These are phyloP conservation scores for Coturnix japonica DNA, from an alignment of 2,113 vertebrate genomes.

Conservation along the genomic window DNA sequence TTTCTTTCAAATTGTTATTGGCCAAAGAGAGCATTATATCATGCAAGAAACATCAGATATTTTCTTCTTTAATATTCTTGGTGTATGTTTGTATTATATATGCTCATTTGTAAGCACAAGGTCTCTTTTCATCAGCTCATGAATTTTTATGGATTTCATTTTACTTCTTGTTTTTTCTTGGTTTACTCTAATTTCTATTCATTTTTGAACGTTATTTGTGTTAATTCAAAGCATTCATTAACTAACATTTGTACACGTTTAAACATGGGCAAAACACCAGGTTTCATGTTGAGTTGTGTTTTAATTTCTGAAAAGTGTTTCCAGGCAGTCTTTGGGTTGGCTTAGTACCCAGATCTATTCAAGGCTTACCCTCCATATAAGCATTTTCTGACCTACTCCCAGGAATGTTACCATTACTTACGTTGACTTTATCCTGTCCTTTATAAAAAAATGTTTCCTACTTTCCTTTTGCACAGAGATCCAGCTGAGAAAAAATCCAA, in stretches of 20 bases:
- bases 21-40: neutral
- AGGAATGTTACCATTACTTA: neutral
- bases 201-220: neutral
- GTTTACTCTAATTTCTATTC: neutral
- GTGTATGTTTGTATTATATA: neutral
- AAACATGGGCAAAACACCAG: neutral
- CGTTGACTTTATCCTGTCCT: neutral
- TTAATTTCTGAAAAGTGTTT: neutral
- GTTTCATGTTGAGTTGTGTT: neutral
- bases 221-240: neutral
- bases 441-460: neutral
- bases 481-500: neutral
- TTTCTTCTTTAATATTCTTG: neutral
- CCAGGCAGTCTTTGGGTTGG: neutral
- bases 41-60: neutral
- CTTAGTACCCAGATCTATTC: accelerated
- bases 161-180: neutral
- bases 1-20: neutral
- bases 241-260: neutral
- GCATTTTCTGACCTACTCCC: neutral
- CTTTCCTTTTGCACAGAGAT: neutral
- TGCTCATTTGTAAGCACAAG: neutral
- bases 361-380: neutral
- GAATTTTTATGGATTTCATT: neutral
- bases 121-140: neutral